Percentiles rank a stretch among this genome's conserved stretches.
phyloP scores from a whole-genome alignment of 2,113 vertebrate species.

The Polypterus senegalus region DNA sequence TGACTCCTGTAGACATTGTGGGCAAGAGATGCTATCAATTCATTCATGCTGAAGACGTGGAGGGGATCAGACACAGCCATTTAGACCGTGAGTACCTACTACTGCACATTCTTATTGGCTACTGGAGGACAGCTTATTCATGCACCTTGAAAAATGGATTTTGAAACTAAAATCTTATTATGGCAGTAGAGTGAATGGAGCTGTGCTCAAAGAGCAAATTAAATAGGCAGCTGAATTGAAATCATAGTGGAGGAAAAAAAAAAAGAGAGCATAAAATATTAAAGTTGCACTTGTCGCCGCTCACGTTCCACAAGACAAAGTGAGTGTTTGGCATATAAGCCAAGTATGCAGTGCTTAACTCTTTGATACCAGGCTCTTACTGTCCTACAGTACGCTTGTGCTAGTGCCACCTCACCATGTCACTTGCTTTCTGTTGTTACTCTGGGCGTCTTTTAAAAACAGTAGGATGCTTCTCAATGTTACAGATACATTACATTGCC shows the following conservation, averaged over 20 bases:
- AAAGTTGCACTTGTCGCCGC: conserved; percentile 1
- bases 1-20: conserved; percentile 87
- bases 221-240: not conserved
- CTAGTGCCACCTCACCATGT: no score
- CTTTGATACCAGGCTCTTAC: no score
- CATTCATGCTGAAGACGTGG: conserved; percentile 94
- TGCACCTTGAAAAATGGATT: conserved; percentile 18
- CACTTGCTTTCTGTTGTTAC: no score
- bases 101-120: not conserved
- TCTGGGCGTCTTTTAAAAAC: no score
- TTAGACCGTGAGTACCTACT: conserved; percentile 81
- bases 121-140: not conserved
- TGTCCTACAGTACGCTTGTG: no score
- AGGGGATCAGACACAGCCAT: conserved; percentile 89
- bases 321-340: no score
- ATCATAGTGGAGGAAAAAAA: not conserved
- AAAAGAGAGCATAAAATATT: conserved; percentile 1
- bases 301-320: not conserved
- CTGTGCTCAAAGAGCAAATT: not conserved
- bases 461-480: no score
- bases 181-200: conserved; percentile 14
- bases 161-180: conserved; percentile 20
- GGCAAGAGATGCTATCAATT: conserved; percentile 96
- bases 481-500: no score
- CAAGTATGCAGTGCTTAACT: no score